A percentile compares a stretch with the other conserved stretches of the same genome.
Conservation (phyloP, 2,797 vertebrate genomes). For the Pterois miles region DNA sequence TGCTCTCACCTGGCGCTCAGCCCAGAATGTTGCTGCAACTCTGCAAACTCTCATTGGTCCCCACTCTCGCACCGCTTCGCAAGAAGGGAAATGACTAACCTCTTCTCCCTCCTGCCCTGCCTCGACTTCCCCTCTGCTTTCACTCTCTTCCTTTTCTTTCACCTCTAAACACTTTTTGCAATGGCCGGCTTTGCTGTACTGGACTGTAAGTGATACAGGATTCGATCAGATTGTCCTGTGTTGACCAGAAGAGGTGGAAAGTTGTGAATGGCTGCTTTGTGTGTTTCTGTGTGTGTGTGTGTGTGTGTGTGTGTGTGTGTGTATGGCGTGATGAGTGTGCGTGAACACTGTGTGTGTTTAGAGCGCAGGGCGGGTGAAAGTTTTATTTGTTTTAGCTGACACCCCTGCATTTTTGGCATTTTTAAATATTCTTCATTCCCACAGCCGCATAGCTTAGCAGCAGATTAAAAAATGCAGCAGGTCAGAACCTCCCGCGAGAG, state of each 20-base stretch:
- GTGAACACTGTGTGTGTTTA: slow-evolving; percentile 67
- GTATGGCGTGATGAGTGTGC: slow-evolving; percentile 63
- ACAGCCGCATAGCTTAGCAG: slow-evolving; percentile 55
- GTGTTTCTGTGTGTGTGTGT: slow-evolving; percentile 53
- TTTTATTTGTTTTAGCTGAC: slow-evolving; percentile 81
- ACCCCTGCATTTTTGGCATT: slow-evolving; percentile 77
- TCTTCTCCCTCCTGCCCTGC: slow-evolving; percentile 72
- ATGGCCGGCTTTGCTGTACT: slow-evolving; percentile 83
- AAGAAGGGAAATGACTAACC: slow-evolving; percentile 87
- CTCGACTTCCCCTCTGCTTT: slow-evolving; percentile 73
- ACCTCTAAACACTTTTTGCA: slow-evolving; percentile 83
- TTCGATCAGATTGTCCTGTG: slow-evolving; percentile 68
- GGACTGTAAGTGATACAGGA: slow-evolving; percentile 84
- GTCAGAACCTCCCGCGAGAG: slow-evolving; percentile 31
- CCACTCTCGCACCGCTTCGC: slow-evolving; percentile 76
- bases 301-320: slow-evolving; percentile 38
- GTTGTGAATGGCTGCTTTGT: slow-evolving; percentile 80
- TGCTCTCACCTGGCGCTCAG: slow-evolving; percentile 90
- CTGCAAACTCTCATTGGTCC: slow-evolving; percentile 87
- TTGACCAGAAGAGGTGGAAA: slow-evolving; percentile 62
- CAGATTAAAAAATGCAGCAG: slow-evolving; percentile 20
- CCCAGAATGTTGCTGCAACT: slow-evolving; percentile 93
- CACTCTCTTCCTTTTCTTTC: slow-evolving; percentile 70
- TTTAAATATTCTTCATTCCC: slow-evolving; percentile 72
- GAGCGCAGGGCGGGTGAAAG: slow-evolving; percentile 71